Percentiles rank a stretch among this genome's conserved stretches.
Evolutionary conservation across 2,888 invertebrate genomes (phyloP).

Genomic region (Carterocephalus palaemon): DNA sequence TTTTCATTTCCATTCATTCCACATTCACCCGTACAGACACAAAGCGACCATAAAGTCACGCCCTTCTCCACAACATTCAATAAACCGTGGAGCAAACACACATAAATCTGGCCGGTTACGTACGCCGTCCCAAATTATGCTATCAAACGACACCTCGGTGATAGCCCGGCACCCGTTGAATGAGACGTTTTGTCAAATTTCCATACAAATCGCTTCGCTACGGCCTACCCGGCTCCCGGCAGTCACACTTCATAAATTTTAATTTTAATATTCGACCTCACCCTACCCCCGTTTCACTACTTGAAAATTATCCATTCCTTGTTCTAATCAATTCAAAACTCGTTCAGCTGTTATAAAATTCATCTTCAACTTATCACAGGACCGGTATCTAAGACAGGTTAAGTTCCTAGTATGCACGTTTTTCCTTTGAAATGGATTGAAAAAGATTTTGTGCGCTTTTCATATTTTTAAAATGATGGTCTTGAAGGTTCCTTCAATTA

Average conservation of each 20-base stretch:
- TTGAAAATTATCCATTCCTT: constrained; percentile 18
- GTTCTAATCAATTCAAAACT: too few species aligned
- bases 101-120: constrained; percentile 69
- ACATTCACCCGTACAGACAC: constrained; percentile 27
- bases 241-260: constrained; percentile 74
- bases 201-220: constrained; percentile 75
- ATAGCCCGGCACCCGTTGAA: constrained; percentile 47
- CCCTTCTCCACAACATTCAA: constrained; percentile 65
- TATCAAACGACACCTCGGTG: constrained; percentile 63
- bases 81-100: constrained; percentile 60
- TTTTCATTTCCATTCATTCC: too few species aligned
- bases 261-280: constrained; percentile 68
- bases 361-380: too few species aligned
- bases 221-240: constrained; percentile 45
- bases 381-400: too few species aligned
- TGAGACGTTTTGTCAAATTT: constrained; percentile 63
- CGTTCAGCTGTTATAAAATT: too few species aligned
- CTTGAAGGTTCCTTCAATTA: too few species aligned
- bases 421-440: too few species aligned
- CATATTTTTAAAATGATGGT: too few species aligned
- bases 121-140: constrained; percentile 71
- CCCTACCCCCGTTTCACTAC: constrained; percentile 41
- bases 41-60: constrained; percentile 50
- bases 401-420: too few species aligned
- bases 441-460: too few species aligned